Percentiles rank a stretch among this genome's conserved stretches.
phyloP scores from a whole-genome alignment of 1,140 invertebrate genomes.

The Drosophila triauraria region DNA sequence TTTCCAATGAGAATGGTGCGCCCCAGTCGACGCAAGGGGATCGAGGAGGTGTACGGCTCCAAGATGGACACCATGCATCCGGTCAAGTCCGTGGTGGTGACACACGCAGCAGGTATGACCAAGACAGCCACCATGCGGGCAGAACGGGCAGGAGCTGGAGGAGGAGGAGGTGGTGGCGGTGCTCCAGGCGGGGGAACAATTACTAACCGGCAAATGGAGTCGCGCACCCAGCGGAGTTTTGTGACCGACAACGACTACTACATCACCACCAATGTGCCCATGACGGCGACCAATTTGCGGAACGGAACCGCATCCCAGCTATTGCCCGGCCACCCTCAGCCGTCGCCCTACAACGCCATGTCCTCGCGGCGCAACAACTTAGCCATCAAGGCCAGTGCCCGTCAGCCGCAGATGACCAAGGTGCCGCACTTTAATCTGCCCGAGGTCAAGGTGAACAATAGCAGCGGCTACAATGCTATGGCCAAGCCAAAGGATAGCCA shows the following conservation, averaged over 20 bases:
- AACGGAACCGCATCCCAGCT: constrained; percentile 14
- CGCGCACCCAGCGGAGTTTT: constrained; percentile 63
- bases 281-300: constrained; percentile 50
- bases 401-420: constrained; percentile 41
- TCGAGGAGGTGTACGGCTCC: constrained; percentile 75
- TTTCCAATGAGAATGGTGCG: constrained; percentile 60
- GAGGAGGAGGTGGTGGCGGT: neutral
- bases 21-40: constrained; percentile 61
- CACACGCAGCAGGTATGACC: constrained; percentile 39
- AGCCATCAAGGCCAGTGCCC: constrained; percentile 38
- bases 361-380: constrained; percentile 44
- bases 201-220: constrained; percentile 31
- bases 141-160: constrained; percentile 6
- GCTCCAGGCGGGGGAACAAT: constrained; percentile 21
- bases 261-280: constrained; percentile 65
- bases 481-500: constrained; percentile 28
- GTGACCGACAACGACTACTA: constrained; percentile 72
- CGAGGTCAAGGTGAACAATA: constrained; percentile 27
- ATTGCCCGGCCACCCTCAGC: constrained; percentile 19
- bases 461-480: constrained; percentile 3
- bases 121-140: constrained; percentile 50
- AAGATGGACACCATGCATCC: constrained; percentile 66
- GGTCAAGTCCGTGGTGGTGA: constrained; percentile 29
- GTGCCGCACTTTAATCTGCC: constrained; percentile 34
- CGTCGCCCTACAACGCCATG: constrained; percentile 37